Percentiles rank a stretch among this genome's conserved stretches.
These are phyloP conservation scores for Macropis europaea DNA, from an alignment of 2,888 invertebrate genomes.

Conservation along the genomic window DNA sequence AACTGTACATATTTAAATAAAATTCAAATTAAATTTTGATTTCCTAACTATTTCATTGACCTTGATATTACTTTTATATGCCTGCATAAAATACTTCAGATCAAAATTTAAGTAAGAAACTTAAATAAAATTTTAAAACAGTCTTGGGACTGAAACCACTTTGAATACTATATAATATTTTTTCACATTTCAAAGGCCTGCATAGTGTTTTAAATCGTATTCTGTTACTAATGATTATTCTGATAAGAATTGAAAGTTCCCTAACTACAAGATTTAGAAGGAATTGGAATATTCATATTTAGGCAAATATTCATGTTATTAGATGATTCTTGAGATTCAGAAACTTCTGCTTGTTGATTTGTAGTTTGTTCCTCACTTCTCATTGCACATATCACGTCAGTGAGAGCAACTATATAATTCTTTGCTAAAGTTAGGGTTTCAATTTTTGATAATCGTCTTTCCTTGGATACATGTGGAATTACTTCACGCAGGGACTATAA, in stretches of 20 bases:
- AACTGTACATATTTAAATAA: not conserved
- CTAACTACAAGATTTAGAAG: constrained; percentile 71
- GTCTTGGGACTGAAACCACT: constrained; percentile 33
- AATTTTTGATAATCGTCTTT: constrained; percentile 88
- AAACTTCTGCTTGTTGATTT: constrained; percentile 30
- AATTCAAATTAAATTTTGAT: not conserved
- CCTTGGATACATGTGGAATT: constrained; percentile 89
- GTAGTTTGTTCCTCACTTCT: constrained; percentile 82
- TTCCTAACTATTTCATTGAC: not conserved
- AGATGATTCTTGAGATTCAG: constrained; percentile 38
- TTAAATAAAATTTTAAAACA: not conserved
- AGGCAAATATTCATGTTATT: constrained; percentile 58
- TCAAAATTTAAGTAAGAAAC: not conserved
- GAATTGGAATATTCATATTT: constrained; percentile 66
- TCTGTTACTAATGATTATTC: constrained; percentile 53
- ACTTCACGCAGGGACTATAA: constrained; percentile 87
- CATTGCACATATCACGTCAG: constrained; percentile 90
- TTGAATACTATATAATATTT: not conserved
- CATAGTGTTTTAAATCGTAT: constrained; percentile 20
- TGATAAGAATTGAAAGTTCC: constrained; percentile 50
- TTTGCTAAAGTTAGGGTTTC: constrained; percentile 90
- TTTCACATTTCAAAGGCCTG: constrained; percentile 41
- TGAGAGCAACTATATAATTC: constrained; percentile 91
- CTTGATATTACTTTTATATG: not conserved
- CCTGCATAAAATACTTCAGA: not conserved